These are phyloP conservation scores for Alethe castanea DNA, from an alignment of 2,113 vertebrate genomes.

Conservation along the genomic window DNA sequence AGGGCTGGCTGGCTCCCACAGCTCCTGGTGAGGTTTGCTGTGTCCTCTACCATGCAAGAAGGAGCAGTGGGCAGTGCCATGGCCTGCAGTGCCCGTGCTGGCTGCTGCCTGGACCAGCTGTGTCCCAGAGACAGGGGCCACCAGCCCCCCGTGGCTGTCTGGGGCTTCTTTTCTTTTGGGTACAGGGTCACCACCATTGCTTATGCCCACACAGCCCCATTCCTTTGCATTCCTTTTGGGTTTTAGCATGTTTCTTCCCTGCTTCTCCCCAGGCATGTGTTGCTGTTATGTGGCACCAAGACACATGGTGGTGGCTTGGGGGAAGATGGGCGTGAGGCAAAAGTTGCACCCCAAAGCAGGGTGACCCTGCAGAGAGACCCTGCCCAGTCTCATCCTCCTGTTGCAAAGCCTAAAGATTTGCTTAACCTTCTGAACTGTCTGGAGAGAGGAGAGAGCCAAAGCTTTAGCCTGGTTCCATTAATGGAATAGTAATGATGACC, in stretches of 20 bases:
- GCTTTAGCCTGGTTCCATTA: background rate
- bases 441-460: background rate
- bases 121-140: background rate
- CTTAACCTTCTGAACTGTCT: background rate
- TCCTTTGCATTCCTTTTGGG: fast-evolving
- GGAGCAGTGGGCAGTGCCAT: background rate
- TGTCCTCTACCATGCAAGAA: background rate
- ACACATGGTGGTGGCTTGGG: fast-evolving
- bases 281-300: background rate
- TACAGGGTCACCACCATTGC: background rate
- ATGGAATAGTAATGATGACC: background rate
- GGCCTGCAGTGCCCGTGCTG: no score
- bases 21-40: background rate
- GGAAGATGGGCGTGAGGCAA: background rate
- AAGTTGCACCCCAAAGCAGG: fast-evolving
- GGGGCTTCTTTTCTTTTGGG: no score
- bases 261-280: background rate
- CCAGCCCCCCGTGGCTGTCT: no score
- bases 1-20: background rate
- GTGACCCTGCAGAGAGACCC: background rate
- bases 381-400: fast-evolving
- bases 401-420: background rate
- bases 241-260: background rate
- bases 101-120: fast-evolving
- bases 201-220: background rate